phyloP scores from a whole-genome alignment of 2,797 vertebrate genomes.

The Benthosema pterotum region DNA sequence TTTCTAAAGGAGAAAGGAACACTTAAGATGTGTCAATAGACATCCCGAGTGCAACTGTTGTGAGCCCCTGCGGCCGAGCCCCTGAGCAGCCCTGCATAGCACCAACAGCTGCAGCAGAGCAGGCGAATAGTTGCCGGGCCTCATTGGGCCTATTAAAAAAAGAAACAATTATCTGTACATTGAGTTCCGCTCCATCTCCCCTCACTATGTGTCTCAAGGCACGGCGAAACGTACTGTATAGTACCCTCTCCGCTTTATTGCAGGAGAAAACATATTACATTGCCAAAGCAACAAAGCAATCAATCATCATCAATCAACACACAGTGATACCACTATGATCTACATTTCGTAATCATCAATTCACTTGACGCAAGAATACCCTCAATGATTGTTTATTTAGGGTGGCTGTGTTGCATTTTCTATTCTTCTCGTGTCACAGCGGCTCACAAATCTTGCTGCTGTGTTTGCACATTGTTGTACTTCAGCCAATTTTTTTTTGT shows the following conservation, averaged over 20 bases:
- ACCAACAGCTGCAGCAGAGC: slow-evolving; percentile 78
- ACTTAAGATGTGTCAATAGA: slow-evolving; percentile 82
- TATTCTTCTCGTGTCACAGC: no score
- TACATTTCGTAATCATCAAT: no score
- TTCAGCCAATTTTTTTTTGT: no score
- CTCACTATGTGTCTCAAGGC: slow-evolving; percentile 33
- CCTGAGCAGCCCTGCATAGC: slow-evolving; percentile 67
- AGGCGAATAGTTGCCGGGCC: slow-evolving; percentile 75
- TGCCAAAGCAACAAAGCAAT: no score
- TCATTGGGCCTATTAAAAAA: slow-evolving; percentile 78
- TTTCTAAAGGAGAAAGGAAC: slow-evolving; percentile 78
- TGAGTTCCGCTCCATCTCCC: slow-evolving; percentile 51
- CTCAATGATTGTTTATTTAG: no score
- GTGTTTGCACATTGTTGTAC: no score
- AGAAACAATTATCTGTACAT: slow-evolving; percentile 82
- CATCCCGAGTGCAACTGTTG: slow-evolving; percentile 80
- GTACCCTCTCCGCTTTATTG: slow-evolving; percentile 28
- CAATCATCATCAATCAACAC: no score
- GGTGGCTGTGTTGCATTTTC: no score
- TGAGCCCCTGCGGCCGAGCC: slow-evolving; percentile 65
- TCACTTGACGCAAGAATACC: no score
- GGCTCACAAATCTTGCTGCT: no score
- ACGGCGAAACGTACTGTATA: slow-evolving; percentile 48
- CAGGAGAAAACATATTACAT: no score
- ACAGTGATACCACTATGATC: no score